A percentile compares a stretch with the other conserved stretches of the same genome.
phyloP scores from a whole-genome alignment of 2,888 invertebrate species.

The Cheilosia vernalis region DNA sequence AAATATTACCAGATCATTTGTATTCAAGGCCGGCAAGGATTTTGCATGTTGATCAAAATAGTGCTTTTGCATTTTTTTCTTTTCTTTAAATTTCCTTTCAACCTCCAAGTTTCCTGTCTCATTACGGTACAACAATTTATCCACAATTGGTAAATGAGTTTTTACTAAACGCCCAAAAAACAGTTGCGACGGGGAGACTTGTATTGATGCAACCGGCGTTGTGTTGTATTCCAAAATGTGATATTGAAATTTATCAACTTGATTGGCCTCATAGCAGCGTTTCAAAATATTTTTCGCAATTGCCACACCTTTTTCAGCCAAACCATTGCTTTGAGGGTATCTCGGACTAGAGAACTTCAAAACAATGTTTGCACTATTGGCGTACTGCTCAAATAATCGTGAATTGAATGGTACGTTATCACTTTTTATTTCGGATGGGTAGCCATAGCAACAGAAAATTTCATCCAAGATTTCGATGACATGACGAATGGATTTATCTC shows the following conservation, averaged over 20 bases:
- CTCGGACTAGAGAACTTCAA: constrained; percentile 67
- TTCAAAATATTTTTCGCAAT: constrained; percentile 72
- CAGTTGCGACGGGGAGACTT: too few relatives aligned
- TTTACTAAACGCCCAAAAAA: too few relatives aligned
- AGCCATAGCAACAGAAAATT: background rate
- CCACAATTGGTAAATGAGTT: too few relatives aligned
- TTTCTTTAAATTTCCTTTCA: too few relatives aligned
- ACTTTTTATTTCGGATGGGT: background rate
- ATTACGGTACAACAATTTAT: too few relatives aligned
- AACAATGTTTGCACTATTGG: constrained; percentile 51
- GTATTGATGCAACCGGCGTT: constrained; percentile 5
- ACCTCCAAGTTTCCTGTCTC: too few relatives aligned
- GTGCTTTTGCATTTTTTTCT: too few relatives aligned
- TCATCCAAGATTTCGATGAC: background rate
- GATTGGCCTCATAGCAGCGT: constrained; percentile 28
- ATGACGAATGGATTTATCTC: background rate
- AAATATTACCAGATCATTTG: too few relatives aligned
- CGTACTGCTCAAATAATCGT: too few relatives aligned
- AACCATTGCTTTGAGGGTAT: constrained; percentile 70
- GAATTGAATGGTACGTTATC: too few relatives aligned
- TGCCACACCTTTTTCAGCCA: constrained; percentile 71
- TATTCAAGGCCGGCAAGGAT: too few relatives aligned
- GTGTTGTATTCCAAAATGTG: background rate
- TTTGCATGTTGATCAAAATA: too few relatives aligned
- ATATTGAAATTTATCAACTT: constrained; percentile 39